phyloP scores from a whole-genome alignment of 2,113 vertebrate species.

The Cheilinus undulatus region DNA sequence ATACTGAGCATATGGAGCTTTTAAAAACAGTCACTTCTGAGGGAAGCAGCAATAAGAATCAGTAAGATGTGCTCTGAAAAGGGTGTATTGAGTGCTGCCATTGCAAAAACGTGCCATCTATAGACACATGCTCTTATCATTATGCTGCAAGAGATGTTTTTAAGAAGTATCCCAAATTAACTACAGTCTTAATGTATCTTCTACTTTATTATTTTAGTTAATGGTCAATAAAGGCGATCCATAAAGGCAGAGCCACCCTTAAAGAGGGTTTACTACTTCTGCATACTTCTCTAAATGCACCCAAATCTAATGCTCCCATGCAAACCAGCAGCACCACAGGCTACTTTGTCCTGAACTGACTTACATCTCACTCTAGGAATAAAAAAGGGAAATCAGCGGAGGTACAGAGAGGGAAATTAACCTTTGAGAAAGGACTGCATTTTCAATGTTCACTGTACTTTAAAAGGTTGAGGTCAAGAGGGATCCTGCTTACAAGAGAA shows the following conservation, averaged over 20 bases:
- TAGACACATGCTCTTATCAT: too few species aligned
- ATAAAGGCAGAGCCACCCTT: too few species aligned
- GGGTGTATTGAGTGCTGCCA: too few species aligned
- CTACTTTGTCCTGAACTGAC: constrained; percentile 3
- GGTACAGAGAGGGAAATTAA: constrained; percentile 13
- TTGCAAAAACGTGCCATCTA: too few species aligned
- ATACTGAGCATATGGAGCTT: too few species aligned
- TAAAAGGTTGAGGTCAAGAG: constrained; percentile 10
- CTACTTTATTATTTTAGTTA: neutral
- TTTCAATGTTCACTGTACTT: constrained; percentile 10
- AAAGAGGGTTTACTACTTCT: neutral
- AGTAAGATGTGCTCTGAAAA: too few species aligned
- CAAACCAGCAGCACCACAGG: constrained; percentile 13
- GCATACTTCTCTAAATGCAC: neutral
- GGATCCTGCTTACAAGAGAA: constrained; percentile 5
- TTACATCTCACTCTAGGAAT: constrained; percentile 13
- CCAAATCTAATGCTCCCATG: neutral
- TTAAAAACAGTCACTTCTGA: too few species aligned
- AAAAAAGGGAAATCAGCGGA: constrained; percentile 12
- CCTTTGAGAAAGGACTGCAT: constrained; percentile 19
- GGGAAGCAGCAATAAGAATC: too few species aligned
- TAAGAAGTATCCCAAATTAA: neutral
- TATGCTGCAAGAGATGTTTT: neutral
- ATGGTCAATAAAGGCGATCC: neutral
- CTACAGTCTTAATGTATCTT: neutral